Conservation (phyloP, 2,797 vertebrate genomes). For the Valencia hispanica region DNA sequence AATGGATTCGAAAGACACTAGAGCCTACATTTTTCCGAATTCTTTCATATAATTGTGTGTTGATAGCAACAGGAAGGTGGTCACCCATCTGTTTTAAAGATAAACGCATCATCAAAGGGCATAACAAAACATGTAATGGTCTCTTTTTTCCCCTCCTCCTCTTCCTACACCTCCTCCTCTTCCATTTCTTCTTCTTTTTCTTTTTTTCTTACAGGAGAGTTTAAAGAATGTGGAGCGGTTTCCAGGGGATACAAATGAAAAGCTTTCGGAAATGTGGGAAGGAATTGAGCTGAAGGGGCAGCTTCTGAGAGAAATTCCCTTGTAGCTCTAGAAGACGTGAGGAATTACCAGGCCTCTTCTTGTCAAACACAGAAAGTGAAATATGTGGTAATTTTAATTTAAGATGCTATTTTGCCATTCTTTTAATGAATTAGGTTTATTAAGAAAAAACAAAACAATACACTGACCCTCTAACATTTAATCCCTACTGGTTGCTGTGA, state of each 20-base stretch:
- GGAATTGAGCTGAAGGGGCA: slow-evolving; percentile 81
- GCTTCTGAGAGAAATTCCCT: slow-evolving; percentile 84
- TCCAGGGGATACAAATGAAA: slow-evolving; percentile 90
- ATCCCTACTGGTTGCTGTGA: slow-evolving; percentile 53
- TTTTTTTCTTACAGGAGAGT: slow-evolving; percentile 77
- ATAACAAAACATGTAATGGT: slow-evolving; percentile 80
- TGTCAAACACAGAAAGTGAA: slow-evolving; percentile 80
- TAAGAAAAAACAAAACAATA: slow-evolving; percentile 75
- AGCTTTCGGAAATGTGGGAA: slow-evolving; percentile 85
- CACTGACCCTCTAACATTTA: slow-evolving; percentile 72
- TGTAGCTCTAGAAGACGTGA: slow-evolving; percentile 80
- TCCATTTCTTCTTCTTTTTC: slow-evolving; percentile 2
- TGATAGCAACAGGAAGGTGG: slow-evolving; percentile 79
- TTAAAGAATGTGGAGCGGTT: slow-evolving; percentile 86
- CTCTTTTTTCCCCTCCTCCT: slow-evolving; percentile 38
- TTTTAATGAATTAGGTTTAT: slow-evolving; percentile 82
- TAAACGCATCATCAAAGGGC: slow-evolving; percentile 85
- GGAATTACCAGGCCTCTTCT: slow-evolving; percentile 84
- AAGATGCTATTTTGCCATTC: slow-evolving; percentile 66
- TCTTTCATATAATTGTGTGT: slow-evolving; percentile 73
- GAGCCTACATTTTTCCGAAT: slow-evolving; percentile 42
- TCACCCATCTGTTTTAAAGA: slow-evolving; percentile 84
- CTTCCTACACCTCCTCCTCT: slow-evolving; percentile 23
- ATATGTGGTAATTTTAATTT: slow-evolving; percentile 80
- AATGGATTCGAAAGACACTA: slow-evolving; percentile 68